Percentiles rank a stretch among this genome's conserved stretches.
Evolutionary conservation across 2,113 vertebrate species (phyloP).

Genomic region (Beaufortia kweichowensis): DNA sequence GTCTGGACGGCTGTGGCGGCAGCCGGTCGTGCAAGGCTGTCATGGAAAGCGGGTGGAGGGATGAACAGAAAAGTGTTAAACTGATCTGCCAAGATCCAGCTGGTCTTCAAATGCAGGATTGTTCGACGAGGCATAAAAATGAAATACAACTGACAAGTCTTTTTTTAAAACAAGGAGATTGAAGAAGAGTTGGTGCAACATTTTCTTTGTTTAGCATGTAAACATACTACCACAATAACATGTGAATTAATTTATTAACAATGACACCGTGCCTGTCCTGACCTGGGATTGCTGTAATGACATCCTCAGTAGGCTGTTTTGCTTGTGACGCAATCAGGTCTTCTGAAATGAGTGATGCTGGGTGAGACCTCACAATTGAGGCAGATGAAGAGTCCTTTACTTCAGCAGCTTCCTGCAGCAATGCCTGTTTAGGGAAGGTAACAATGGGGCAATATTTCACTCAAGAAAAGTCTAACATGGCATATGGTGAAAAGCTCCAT

Average conservation of each 20-base stretch:
- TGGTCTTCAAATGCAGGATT: background rate
- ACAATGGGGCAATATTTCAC: constrained; percentile 44
- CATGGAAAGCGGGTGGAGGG: background rate
- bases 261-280: constrained; percentile 59
- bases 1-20: constrained; percentile 58
- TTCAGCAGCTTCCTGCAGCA: constrained; percentile 31
- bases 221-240: background rate
- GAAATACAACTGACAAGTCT: too few species aligned
- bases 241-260: background rate
- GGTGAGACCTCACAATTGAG: constrained; percentile 18
- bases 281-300: constrained; percentile 65
- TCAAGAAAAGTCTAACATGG: background rate
- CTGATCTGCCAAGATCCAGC: background rate
- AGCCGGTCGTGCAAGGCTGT: constrained; percentile 56
- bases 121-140: background rate
- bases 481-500: constrained; percentile 40
- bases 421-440: constrained; percentile 51
- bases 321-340: constrained; percentile 34
- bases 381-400: constrained; percentile 22
- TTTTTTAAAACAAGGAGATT: too few species aligned
- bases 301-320: constrained; percentile 56
- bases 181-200: background rate
- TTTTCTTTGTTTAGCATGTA: background rate
- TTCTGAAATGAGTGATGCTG: background rate
- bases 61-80: constrained; percentile 23